These are phyloP conservation scores for Aleiodes alternator DNA, from an alignment of 2,888 invertebrate genomes.

Conservation along the genomic window DNA sequence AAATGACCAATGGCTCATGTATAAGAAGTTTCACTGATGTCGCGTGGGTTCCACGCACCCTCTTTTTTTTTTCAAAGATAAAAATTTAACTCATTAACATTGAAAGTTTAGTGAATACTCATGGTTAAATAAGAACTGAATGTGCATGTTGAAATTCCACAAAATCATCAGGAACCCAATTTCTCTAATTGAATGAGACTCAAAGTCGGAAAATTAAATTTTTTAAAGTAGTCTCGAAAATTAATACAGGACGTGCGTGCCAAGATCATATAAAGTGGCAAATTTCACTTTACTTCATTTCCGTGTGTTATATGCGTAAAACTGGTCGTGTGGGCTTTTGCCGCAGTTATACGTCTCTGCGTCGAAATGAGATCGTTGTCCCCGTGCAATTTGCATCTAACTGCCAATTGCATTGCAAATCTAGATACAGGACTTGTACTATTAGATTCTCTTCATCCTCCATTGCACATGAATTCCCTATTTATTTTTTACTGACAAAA, in stretches of 20 bases:
- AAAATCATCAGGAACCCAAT: too few relatives aligned
- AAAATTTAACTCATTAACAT: too few relatives aligned
- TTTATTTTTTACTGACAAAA: neutral
- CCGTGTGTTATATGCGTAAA: constrained; percentile 15
- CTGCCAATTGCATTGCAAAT: constrained; percentile 44
- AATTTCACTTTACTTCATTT: constrained; percentile 27
- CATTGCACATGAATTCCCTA: constrained; percentile 1
- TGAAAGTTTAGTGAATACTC: too few relatives aligned
- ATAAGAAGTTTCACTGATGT: too few relatives aligned
- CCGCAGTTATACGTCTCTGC: constrained; percentile 19
- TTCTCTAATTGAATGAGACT: neutral
- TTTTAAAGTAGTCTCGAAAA: neutral
- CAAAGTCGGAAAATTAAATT: neutral
- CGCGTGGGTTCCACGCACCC: too few relatives aligned
- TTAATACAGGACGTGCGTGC: constrained; percentile 19
- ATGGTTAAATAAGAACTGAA: too few relatives aligned
- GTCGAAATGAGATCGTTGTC: constrained; percentile 39
- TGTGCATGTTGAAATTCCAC: too few relatives aligned
- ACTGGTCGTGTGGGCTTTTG: constrained; percentile 37
- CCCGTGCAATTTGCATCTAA: constrained; percentile 52
- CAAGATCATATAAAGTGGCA: constrained; percentile 20
- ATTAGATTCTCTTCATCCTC: neutral
- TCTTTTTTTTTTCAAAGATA: too few relatives aligned
- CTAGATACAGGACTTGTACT: neutral
- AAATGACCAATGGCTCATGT: too few relatives aligned